Evolutionary conservation across 2,888 invertebrate species (phyloP).

Genomic region (Hecatera dysodea): DNA sequence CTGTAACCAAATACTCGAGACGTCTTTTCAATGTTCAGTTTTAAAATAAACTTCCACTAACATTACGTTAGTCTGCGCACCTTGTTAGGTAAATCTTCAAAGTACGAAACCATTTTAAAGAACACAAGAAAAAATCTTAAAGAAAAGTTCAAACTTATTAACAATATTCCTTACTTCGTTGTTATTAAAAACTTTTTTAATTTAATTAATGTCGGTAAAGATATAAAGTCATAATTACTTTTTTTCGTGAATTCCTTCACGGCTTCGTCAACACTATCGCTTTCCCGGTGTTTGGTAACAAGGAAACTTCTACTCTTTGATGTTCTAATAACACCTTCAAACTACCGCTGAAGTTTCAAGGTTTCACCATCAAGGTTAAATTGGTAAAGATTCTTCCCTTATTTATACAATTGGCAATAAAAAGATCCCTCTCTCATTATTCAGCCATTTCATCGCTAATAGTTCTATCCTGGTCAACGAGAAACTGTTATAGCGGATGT

Average conservation of each 20-base stretch:
- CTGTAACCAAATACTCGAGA: not conserved
- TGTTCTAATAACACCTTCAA: conserved; percentile 24
- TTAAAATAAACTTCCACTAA: conserved; percentile 5
- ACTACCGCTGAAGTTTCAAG: conserved; percentile 1
- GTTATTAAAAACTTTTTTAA: conserved; percentile 53
- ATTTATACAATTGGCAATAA: not conserved
- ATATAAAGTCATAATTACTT: conserved; percentile 58
- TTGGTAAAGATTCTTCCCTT: not conserved
- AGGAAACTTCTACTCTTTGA: conserved; percentile 49
- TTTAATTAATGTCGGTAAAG: conserved; percentile 36
- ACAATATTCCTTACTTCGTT: conserved; percentile 16
- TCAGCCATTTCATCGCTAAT: not conserved
- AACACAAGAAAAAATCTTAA: not conserved
- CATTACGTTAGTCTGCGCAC: not conserved
- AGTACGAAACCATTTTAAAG: not conserved
- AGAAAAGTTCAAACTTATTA: conserved; percentile 24
- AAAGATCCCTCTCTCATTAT: not conserved
- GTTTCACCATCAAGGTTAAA: not conserved
- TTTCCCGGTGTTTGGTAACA: conserved; percentile 36
- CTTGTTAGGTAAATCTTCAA: conserved; percentile 9
- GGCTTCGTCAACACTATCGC: conserved; percentile 52
- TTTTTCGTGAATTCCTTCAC: conserved; percentile 32
- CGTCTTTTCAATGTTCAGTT: not conserved
- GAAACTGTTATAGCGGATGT: no score
- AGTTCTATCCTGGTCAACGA: no score